Conservation (phyloP, 2,113 vertebrate species). For the Pygoscelis antarcticus region DNA sequence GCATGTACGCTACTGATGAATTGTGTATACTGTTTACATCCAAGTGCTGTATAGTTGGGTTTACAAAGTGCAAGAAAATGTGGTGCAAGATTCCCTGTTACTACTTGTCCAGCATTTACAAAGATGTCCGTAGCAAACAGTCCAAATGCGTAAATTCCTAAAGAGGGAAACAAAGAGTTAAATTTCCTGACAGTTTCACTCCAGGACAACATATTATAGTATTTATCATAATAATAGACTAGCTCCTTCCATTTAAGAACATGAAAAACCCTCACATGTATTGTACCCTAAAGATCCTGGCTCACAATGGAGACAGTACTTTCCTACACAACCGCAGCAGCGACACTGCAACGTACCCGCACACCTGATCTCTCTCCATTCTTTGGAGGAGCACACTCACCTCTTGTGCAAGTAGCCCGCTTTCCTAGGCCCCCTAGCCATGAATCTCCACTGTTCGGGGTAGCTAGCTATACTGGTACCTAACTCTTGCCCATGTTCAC, state of each 20-base stretch:
- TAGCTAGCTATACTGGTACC: not conserved
- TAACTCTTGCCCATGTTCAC: not conserved
- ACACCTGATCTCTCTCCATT: not conserved
- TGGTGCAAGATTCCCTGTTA: conserved; percentile 95
- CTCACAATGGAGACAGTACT: not conserved
- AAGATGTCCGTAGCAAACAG: conserved; percentile 98
- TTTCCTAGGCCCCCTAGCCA: not conserved
- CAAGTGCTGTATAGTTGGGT: conserved; percentile 95
- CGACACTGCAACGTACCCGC: not conserved
- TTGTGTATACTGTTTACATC: conserved; percentile 92
- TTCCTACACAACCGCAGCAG: not conserved
- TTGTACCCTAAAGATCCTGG: not conserved
- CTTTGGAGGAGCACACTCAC: accelerated
- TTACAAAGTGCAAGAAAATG: conserved; percentile 97
- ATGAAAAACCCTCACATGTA: not conserved
- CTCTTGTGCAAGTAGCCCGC: not conserved
- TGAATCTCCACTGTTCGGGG: not conserved
- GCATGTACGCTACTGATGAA: conserved; percentile 95
- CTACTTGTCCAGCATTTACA: conserved; percentile 97
- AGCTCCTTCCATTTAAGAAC: not conserved
- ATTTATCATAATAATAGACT: not conserved
- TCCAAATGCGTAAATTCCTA: conserved; percentile 96
- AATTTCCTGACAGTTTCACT: not conserved
- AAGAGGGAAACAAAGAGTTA: conserved; percentile 61
- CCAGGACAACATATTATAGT: not conserved